These are phyloP conservation scores for Gasteruption jaculator DNA, from an alignment of 2,888 invertebrate genomes.

Conservation along the genomic window DNA sequence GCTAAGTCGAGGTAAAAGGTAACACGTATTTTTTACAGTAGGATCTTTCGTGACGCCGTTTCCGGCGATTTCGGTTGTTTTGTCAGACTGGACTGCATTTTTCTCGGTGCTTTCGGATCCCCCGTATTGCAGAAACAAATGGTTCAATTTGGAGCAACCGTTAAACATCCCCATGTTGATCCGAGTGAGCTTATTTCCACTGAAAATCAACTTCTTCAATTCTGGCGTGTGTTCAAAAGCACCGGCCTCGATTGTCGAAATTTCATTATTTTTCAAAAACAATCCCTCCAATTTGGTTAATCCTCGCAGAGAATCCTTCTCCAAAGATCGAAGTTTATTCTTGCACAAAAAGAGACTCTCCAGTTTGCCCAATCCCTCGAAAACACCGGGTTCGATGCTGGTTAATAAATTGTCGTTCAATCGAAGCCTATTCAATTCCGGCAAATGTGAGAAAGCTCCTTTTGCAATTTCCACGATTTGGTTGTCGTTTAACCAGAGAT, in stretches of 20 bases:
- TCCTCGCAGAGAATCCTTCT: conserved; percentile 46
- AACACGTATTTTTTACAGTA: too few relatives aligned
- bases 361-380: conserved; percentile 36
- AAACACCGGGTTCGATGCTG: conserved; percentile 37
- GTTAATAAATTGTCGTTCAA: conserved; percentile 48
- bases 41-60: too few relatives aligned
- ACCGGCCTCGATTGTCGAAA: conserved; percentile 44
- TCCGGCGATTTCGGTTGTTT: too few relatives aligned
- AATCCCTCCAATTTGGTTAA: conserved; percentile 44
- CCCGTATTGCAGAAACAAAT: too few relatives aligned
- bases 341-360: conserved; percentile 47
- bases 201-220: conserved; percentile 44
- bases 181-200: conserved; percentile 39
- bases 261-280: conserved; percentile 44
- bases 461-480: conserved; percentile 43
- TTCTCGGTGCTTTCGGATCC: too few relatives aligned
- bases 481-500: conserved; percentile 48
- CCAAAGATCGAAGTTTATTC: conserved; percentile 44
- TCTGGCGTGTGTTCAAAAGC: conserved; percentile 48
- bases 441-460: conserved; percentile 43
- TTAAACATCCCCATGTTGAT: conserved; percentile 28
- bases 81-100: too few relatives aligned
- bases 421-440: conserved; percentile 41
- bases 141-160: conserved; percentile 18
- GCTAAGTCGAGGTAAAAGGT: too few relatives aligned